These are phyloP conservation scores for Carcharodon carcharias DNA, from an alignment of 2,797 vertebrate genomes.

Conservation along the genomic window DNA sequence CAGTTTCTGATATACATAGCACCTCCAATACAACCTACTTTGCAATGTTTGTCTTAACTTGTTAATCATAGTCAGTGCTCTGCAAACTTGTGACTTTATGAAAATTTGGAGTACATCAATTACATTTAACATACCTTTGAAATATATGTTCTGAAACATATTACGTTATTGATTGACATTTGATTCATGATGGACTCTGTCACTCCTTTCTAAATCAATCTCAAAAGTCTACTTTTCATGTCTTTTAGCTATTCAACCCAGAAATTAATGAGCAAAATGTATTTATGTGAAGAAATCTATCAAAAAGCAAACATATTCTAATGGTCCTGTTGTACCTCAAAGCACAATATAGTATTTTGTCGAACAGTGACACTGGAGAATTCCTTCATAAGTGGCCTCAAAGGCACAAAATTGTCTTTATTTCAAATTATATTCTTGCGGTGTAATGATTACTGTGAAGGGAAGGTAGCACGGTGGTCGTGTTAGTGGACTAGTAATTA, in stretches of 20 bases:
- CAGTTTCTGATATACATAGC: not conserved
- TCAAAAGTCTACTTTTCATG: not conserved
- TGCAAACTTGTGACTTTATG: not conserved
- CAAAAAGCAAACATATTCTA: not conserved
- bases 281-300: not conserved
- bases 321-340: not conserved
- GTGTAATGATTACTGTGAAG: not conserved
- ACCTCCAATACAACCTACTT: not conserved
- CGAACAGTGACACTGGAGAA: not conserved
- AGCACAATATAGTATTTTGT: not conserved
- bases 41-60: too few relatives aligned
- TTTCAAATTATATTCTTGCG: not conserved
- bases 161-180: constrained; percentile 19
- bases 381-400: not conserved
- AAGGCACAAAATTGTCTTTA: not conserved
- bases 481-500: too few relatives aligned
- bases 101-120: constrained; percentile 7
- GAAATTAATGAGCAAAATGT: not conserved
- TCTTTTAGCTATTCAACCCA: not conserved
- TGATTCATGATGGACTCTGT: not conserved
- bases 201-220: not conserved
- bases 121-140: constrained; percentile 9
- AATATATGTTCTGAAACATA: not conserved
- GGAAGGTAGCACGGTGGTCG: too few relatives aligned
- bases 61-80: not conserved